Percentiles rank a stretch among this genome's conserved stretches.
Evolutionary conservation across 2,888 invertebrate species (phyloP).

Genomic region (Eupithecia centaureata): DNA sequence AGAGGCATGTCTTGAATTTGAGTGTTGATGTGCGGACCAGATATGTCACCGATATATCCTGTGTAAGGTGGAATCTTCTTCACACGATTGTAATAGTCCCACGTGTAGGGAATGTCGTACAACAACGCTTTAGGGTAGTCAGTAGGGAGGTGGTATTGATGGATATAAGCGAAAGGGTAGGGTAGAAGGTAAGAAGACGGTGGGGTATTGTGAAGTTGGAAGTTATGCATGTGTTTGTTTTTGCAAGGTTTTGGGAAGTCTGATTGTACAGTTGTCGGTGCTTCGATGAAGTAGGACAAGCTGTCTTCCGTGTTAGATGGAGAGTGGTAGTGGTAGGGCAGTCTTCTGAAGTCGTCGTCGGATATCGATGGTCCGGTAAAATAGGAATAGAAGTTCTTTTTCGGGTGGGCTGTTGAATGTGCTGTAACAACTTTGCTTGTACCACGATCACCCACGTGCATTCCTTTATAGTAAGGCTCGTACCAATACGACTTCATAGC

Average conservation of each 20-base stretch:
- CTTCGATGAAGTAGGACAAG: conserved; percentile 57
- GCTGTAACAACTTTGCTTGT: conserved; percentile 26
- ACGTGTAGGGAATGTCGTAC: conserved; percentile 49
- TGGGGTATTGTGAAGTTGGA: conserved; percentile 40
- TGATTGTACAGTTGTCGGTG: background rate
- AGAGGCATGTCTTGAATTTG: conserved; percentile 31
- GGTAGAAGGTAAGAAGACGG: conserved; percentile 55
- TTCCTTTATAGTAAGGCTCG: conserved; percentile 52
- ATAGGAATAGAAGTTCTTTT: conserved; percentile 40
- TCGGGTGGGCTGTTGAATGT: conserved; percentile 34
- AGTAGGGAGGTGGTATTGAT: conserved; percentile 46
- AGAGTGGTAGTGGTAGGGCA: conserved; percentile 65
- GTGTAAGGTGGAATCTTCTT: conserved; percentile 46
- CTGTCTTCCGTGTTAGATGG: conserved; percentile 60
- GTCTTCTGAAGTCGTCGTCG: conserved; percentile 52
- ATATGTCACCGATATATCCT: conserved; percentile 38
- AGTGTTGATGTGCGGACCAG: conserved; percentile 30
- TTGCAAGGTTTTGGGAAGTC: conserved; percentile 20
- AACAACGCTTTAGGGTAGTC: conserved; percentile 37
- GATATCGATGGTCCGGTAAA: conserved; percentile 49
- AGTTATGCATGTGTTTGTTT: conserved; percentile 27
- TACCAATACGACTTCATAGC: conserved; percentile 58
- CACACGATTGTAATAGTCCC: conserved; percentile 46
- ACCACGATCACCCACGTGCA: conserved; percentile 46
- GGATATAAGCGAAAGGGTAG: conserved; percentile 62